Conservation (phyloP, 2,113 vertebrate species). For the Centrocercus urophasianus region DNA sequence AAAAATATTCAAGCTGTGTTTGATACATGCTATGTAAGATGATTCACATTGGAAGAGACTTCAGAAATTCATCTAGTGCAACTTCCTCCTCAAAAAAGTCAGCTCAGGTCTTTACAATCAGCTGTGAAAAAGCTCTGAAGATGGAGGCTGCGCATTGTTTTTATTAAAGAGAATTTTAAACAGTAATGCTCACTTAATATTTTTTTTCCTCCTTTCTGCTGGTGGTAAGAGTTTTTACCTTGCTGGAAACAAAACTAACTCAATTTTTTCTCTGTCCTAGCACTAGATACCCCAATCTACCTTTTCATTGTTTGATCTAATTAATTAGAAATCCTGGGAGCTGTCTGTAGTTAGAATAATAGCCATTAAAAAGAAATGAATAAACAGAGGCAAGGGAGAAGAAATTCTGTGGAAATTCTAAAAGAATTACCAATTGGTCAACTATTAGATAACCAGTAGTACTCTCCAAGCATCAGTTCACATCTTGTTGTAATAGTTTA, state of each 20-base stretch:
- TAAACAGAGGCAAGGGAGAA: background rate
- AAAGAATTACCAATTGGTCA: background rate
- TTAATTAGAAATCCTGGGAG: background rate
- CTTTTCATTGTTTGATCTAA: background rate
- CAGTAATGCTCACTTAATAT: background rate
- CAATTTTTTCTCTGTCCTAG: background rate
- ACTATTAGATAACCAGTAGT: background rate
- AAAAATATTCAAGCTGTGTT: background rate
- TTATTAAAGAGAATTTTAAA: background rate
- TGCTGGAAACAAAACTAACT: background rate
- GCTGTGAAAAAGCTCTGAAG: background rate
- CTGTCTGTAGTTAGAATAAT: background rate
- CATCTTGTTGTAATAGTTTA: background rate
- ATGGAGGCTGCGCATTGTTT: fast-evolving
- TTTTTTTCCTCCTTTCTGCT: background rate
- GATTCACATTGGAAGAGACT: background rate
- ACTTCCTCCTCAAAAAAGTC: background rate
- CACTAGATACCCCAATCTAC: background rate
- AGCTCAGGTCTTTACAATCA: background rate
- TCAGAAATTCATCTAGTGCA: background rate
- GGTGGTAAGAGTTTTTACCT: background rate
- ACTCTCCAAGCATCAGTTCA: background rate
- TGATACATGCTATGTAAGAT: background rate
- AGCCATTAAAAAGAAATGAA: background rate
- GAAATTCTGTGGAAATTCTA: background rate